Percentiles rank a stretch among this genome's conserved stretches.
Evolutionary conservation across 2,888 invertebrate species (phyloP).

Genomic region (Pseudanteris insignis): DNA sequence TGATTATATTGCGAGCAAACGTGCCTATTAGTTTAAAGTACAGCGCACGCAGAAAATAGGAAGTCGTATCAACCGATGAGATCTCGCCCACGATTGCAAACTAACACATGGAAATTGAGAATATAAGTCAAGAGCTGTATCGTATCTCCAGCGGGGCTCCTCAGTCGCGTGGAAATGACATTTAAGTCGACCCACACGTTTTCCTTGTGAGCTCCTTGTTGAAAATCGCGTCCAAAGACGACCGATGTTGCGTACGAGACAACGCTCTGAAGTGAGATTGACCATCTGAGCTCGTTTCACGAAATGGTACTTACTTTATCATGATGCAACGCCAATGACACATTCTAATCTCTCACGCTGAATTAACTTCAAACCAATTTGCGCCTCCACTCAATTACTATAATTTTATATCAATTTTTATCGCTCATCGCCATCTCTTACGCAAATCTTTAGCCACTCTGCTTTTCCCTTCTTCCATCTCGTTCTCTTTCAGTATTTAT

Average conservation of each 20-base stretch:
- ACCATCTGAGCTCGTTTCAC: too few species aligned
- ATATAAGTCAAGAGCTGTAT: constrained; percentile 29
- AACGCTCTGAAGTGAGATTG: not conserved
- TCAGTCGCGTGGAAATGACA: constrained; percentile 35
- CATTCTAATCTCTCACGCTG: not conserved
- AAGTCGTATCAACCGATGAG: constrained; percentile 24
- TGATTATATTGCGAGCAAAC: constrained; percentile 27
- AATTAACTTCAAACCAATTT: not conserved
- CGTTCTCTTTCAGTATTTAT: too few species aligned
- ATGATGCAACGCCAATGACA: too few species aligned
- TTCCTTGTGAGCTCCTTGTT: constrained; percentile 16
- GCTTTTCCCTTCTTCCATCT: too few species aligned
- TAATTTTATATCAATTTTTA: constrained; percentile 2
- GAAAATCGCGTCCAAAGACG: constrained; percentile 19
- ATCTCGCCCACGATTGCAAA: constrained; percentile 23
- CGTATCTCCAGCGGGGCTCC: constrained; percentile 21
- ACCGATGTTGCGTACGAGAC: constrained; percentile 7
- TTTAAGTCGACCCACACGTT: constrained; percentile 25
- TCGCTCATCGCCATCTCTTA: constrained; percentile 1
- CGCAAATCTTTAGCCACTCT: constrained; percentile 1
- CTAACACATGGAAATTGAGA: constrained; percentile 28
- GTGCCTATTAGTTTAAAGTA: constrained; percentile 31
- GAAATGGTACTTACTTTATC: too few species aligned
- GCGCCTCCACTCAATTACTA: constrained; percentile 2
- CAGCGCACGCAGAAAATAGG: constrained; percentile 24